These are phyloP conservation scores for Oscheius sp. DNA, from an alignment of 2,888 invertebrate species.

Conservation along the genomic window DNA sequence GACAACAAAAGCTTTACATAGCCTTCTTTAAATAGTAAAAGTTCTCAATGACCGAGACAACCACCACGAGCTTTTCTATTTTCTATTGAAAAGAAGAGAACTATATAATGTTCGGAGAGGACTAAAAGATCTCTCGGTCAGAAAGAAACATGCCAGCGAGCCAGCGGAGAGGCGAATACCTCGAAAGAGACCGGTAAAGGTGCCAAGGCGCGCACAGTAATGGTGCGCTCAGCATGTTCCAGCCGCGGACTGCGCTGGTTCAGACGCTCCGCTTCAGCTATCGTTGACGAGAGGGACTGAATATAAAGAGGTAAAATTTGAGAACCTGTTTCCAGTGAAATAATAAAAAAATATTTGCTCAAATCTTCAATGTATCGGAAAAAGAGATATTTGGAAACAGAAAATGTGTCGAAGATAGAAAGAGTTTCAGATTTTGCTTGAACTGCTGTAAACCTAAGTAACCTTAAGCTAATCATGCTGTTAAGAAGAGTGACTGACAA, in stretches of 20 bases:
- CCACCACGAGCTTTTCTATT: neutral
- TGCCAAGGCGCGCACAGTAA: constrained; percentile 53
- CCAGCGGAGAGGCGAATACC: constrained; percentile 36
- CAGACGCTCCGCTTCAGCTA: constrained; percentile 51
- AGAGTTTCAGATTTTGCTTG: too few relatives aligned
- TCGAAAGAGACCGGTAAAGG: constrained; percentile 56
- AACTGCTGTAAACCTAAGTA: too few relatives aligned
- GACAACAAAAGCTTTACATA: neutral
- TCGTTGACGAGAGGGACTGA: constrained; percentile 51
- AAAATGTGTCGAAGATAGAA: too few relatives aligned
- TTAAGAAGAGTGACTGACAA: too few relatives aligned
- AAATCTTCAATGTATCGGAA: too few relatives aligned
- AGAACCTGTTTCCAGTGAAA: too few relatives aligned
- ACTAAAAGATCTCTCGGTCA: constrained; percentile 2
- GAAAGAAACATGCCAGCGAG: constrained; percentile 14
- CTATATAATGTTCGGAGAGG: neutral
- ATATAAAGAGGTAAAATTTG: too few relatives aligned
- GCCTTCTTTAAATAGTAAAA: neutral
- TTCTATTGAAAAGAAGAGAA: constrained; percentile 2
- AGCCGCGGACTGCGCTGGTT: constrained; percentile 49
- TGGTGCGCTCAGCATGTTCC: constrained; percentile 55
- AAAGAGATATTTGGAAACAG: too few relatives aligned
- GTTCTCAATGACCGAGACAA: neutral
- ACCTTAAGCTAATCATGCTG: too few relatives aligned
- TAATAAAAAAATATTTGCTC: too few relatives aligned